These are phyloP conservation scores for Lypha dubia DNA, from an alignment of 2,888 invertebrate species.

Conservation along the genomic window DNA sequence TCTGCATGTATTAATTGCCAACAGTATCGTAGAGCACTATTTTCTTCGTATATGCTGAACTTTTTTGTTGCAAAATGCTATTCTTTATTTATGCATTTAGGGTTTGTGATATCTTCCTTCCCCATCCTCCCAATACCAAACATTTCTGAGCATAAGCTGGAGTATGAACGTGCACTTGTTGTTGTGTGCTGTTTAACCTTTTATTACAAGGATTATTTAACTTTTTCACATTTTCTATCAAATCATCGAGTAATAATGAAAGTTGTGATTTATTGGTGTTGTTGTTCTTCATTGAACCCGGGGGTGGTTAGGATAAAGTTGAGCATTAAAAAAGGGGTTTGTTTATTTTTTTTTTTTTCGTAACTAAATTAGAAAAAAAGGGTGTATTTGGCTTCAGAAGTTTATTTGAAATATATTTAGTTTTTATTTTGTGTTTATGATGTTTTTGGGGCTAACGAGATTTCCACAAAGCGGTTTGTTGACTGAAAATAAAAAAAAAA, in stretches of 20 bases:
- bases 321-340: neutral
- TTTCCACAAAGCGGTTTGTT: constrained; percentile 57
- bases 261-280: constrained; percentile 60
- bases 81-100: constrained; percentile 35
- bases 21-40: neutral
- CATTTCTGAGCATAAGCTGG: constrained; percentile 31
- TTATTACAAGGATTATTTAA: constrained; percentile 67
- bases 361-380: constrained; percentile 14
- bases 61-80: neutral
- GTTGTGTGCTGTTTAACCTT: constrained; percentile 62
- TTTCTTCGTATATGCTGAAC: constrained; percentile 6
- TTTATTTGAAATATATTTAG: constrained; percentile 19
- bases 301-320: constrained; percentile 10
- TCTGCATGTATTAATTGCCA: neutral
- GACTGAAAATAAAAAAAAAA: constrained; percentile 13
- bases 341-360: no score
- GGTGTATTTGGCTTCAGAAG: constrained; percentile 39
- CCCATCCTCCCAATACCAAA: neutral
- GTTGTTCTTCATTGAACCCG: constrained; percentile 19
- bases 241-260: constrained; percentile 64
- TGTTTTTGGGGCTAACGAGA: constrained; percentile 47
- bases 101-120: neutral
- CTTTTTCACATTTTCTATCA: constrained; percentile 63
- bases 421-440: neutral
- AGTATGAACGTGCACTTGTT: constrained; percentile 58